Conservation (phyloP, 2,888 invertebrate species). For the Heliconius charithonia region DNA sequence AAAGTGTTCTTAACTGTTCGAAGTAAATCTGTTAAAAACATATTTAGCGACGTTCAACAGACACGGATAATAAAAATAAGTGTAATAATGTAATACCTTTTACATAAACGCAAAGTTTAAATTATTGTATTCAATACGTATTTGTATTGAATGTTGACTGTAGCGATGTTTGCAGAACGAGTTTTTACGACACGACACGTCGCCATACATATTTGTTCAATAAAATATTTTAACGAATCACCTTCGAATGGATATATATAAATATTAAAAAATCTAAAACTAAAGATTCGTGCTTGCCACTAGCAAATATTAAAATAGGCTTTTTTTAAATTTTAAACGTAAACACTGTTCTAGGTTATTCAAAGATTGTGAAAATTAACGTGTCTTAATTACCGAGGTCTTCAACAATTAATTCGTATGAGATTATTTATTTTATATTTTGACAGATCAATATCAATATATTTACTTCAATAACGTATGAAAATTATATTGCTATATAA, state of each 20-base stretch:
- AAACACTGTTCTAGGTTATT: slow-evolving; percentile 30
- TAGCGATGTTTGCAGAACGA: slow-evolving; percentile 22
- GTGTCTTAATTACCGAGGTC: slow-evolving; percentile 12
- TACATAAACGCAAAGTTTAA: background rate
- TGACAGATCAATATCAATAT: background rate
- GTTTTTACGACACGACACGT: slow-evolving; percentile 18
- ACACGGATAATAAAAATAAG: background rate
- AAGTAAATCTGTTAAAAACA: no score
- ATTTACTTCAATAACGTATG: background rate
- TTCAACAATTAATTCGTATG: background rate
- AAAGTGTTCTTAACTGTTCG: background rate
- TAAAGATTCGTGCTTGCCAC: slow-evolving; percentile 8
- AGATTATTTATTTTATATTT: background rate
- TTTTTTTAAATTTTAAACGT: slow-evolving; percentile 20
- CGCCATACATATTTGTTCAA: slow-evolving; percentile 14
- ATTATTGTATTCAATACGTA: slow-evolving; percentile 12
- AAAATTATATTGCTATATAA: background rate
- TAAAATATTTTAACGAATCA: slow-evolving; percentile 32
- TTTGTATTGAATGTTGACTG: background rate
- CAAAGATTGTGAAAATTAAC: slow-evolving; percentile 26
- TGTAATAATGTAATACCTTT: background rate
- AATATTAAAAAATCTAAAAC: slow-evolving; percentile 15
- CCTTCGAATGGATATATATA: slow-evolving; percentile 22
- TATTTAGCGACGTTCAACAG: background rate
- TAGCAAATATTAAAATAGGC: slow-evolving; percentile 29